Evolutionary conservation across 2,888 invertebrate species (phyloP).

Genomic region (Drosophila borealis): DNA sequence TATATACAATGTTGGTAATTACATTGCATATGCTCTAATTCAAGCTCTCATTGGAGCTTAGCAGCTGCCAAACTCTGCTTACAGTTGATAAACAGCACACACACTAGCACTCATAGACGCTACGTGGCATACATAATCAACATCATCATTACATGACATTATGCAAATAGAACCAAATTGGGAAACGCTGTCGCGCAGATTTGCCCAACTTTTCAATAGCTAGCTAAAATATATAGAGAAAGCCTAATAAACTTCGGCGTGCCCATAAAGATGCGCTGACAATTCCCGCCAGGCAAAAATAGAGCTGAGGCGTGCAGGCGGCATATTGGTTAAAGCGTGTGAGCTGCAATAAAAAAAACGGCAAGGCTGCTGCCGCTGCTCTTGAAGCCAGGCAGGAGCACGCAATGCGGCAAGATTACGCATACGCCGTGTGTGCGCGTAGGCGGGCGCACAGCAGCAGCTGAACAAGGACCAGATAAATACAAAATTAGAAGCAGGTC

Average conservation of each 20-base stretch:
- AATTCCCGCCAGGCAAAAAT: slow-evolving; percentile 61
- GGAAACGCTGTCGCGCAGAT: slow-evolving; percentile 48
- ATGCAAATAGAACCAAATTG: slow-evolving; percentile 69
- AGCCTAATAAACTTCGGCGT: slow-evolving; percentile 70
- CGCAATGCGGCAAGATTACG: slow-evolving; percentile 65
- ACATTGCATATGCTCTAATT: neutral
- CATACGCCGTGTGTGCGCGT: slow-evolving; percentile 57
- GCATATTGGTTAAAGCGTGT: slow-evolving; percentile 43
- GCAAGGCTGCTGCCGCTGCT: slow-evolving; percentile 19
- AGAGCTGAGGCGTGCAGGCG: neutral
- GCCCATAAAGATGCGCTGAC: slow-evolving; percentile 72
- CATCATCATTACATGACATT: slow-evolving; percentile 75
- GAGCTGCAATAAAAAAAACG: slow-evolving; percentile 17
- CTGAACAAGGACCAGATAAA: slow-evolving; percentile 42
- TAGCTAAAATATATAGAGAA: slow-evolving; percentile 34
- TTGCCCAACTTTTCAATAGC: slow-evolving; percentile 66
- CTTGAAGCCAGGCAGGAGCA: slow-evolving; percentile 13
- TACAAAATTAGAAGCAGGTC: slow-evolving; percentile 57
- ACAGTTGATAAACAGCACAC: slow-evolving; percentile 20
- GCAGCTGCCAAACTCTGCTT: slow-evolving; percentile 26
- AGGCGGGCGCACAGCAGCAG: neutral
- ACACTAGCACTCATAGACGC: neutral
- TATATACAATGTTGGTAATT: neutral
- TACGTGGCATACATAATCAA: slow-evolving; percentile 56
- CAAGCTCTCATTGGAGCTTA: slow-evolving; percentile 26